These are phyloP conservation scores for Camelus dromedarius DNA, from an alignment of 2,113 vertebrate genomes.

Conservation along the genomic window DNA sequence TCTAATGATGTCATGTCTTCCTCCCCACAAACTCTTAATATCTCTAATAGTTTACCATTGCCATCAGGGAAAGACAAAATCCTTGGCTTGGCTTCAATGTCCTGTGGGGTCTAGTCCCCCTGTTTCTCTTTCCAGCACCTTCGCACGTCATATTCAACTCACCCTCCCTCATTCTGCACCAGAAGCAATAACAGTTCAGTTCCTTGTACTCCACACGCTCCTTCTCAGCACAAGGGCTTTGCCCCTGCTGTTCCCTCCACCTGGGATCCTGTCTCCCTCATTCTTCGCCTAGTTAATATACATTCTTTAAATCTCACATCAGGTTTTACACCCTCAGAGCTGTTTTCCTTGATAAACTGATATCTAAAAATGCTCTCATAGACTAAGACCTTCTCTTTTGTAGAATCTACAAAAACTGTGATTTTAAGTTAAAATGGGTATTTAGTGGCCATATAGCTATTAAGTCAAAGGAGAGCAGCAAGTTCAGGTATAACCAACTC, in stretches of 20 bases:
- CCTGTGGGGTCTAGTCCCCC: background rate
- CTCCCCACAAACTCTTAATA: background rate
- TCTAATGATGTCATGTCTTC: background rate
- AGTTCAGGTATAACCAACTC: background rate
- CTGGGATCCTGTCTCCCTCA: too few species aligned
- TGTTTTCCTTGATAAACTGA: background rate
- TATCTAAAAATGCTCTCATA: background rate
- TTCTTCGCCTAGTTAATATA: background rate
- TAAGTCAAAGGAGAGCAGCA: background rate
- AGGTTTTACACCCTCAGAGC: background rate
- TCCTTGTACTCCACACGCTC: background rate
- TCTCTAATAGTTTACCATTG: background rate
- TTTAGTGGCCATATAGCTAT: background rate
- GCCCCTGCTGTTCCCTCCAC: background rate
- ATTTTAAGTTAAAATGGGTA: background rate
- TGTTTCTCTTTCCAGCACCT: too few species aligned
- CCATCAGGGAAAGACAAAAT: background rate
- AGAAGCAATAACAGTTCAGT: background rate
- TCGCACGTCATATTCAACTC: too few species aligned
- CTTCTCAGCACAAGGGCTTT: background rate
- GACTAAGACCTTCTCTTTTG: background rate
- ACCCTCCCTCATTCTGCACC: too few species aligned
- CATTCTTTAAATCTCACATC: background rate
- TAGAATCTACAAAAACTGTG: background rate
- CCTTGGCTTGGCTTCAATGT: background rate